These are phyloP conservation scores for Styela plicata DNA, from an alignment of 23 tunicate genomes.

Conservation along the genomic window DNA sequence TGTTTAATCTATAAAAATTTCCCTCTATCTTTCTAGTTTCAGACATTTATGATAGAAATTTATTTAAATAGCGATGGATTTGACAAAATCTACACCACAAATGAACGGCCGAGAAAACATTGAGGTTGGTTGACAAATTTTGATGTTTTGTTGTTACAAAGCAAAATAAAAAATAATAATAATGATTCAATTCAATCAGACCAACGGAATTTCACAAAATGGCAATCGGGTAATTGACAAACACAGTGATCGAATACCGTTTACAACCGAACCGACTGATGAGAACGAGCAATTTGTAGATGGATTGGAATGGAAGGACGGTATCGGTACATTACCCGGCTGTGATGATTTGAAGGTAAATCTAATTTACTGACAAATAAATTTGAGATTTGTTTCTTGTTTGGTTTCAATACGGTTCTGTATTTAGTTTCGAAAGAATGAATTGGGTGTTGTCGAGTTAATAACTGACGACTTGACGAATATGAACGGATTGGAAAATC, in stretches of 20 bases:
- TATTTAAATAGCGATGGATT: neutral
- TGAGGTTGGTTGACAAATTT: neutral
- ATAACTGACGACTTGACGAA: conserved; percentile 11
- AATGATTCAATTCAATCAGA: neutral
- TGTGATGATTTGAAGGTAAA: conserved; percentile 26
- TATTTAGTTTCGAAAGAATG: conserved; percentile 18
- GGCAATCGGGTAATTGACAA: neutral
- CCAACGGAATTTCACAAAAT: neutral
- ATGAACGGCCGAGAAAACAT: neutral
- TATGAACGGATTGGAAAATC: neutral
- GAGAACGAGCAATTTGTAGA: conserved; percentile 9
- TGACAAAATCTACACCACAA: neutral
- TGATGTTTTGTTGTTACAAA: neutral
- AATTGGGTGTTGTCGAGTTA: conserved; percentile 11
- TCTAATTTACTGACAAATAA: no score
- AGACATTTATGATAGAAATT: neutral
- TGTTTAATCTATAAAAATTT: no score
- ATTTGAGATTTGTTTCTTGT: no score
- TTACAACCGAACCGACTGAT: neutral
- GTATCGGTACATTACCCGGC: conserved; percentile 30
- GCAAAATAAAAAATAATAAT: no score
- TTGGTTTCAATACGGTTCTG: no score
- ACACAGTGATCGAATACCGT: neutral
- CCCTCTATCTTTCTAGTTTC: neutral
- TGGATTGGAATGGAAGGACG: conserved; percentile 27